Base-by-base conservation (phyloP, 2,888 invertebrate species). In the Ganaspis brasiliensis region DNA sequence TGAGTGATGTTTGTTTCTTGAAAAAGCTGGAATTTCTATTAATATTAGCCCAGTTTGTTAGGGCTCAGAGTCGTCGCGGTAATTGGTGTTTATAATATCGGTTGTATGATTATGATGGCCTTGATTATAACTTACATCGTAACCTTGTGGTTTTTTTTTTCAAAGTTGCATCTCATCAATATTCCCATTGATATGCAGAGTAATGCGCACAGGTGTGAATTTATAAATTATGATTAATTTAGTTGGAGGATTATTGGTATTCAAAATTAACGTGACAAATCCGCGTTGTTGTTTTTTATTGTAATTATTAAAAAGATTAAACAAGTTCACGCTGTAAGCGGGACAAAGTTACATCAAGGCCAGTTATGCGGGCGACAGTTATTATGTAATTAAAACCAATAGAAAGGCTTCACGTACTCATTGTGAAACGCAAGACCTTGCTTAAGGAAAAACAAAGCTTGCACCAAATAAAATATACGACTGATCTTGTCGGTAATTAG, bases 311-410 rank as follows among this genome's bases (percentile, higher is more conserved):
- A 45, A 67, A n/a, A 24, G 24, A 67, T 14, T 67, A 45, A 67
- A 67, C 67, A 67, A 40, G 45, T 67, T 67, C 9, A 24, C 21
- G 6, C 37, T 19, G 24, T n/a, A 40, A 67, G 73, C 78, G 71
- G 49, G 40, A 49, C 63, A 55, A 76, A 79, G 74, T 76, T 74
- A 76, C 49, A 74, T 70, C 79, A 79, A 79, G 79, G 79, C 59
- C 70, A 24, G 59, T 49, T 49, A 49, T 56, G 63, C 63, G 19
- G 37, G 63, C 72, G 26, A 55, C 61, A 59, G 10, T 35, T 19
- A 67, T 76, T 73, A 72, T 56, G 67, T 74, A 74, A 76, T 79
- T 79, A 74, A 37, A 72, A 67, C 16, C 73, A 76, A 76, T 72
- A 67, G 59, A 73, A 73, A 72, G 72, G 56, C 61, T 71, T 76